These are phyloP conservation scores for Agrotis exclamationis DNA, from an alignment of 2,888 invertebrate species.

Conservation along the genomic window DNA sequence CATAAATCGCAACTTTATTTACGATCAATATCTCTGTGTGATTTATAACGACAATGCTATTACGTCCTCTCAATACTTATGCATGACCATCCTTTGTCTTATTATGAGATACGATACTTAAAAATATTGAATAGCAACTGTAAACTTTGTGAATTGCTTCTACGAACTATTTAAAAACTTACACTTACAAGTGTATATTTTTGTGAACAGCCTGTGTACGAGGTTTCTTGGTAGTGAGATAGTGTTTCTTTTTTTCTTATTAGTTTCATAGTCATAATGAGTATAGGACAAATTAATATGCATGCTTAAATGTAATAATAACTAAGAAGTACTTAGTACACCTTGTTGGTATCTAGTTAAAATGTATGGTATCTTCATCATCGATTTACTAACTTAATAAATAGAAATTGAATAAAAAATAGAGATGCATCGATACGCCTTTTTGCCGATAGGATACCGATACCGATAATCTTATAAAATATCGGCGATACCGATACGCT, in stretches of 20 bases:
- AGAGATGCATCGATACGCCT: too few species aligned
- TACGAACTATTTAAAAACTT: conserved; percentile 13
- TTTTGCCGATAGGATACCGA: too few species aligned
- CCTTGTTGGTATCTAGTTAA: neutral
- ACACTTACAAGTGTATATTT: neutral
- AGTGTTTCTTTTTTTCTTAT: conserved; percentile 23
- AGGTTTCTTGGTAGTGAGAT: conserved; percentile 27
- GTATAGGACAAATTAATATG: conserved; percentile 39
- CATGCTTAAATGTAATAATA: conserved; percentile 7
- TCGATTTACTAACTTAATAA: neutral
- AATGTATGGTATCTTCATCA: neutral
- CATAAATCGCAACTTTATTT: conserved; percentile 86
- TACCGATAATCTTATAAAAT: too few species aligned
- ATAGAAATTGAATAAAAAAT: too few species aligned
- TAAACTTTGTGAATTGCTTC: conserved; percentile 14
- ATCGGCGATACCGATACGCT: too few species aligned
- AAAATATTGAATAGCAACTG: conserved; percentile 44
- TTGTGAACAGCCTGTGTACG: conserved; percentile 40
- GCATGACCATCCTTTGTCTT: conserved; percentile 71
- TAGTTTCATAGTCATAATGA: conserved; percentile 18
- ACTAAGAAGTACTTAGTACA: neutral
- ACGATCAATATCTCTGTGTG: conserved; percentile 84
- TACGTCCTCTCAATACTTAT: conserved; percentile 73
- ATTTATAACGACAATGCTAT: conserved; percentile 85
- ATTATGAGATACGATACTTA: conserved; percentile 57